Base-by-base conservation (phyloP, 2,888 invertebrate species). In the Halocaridina rubra region DNA sequence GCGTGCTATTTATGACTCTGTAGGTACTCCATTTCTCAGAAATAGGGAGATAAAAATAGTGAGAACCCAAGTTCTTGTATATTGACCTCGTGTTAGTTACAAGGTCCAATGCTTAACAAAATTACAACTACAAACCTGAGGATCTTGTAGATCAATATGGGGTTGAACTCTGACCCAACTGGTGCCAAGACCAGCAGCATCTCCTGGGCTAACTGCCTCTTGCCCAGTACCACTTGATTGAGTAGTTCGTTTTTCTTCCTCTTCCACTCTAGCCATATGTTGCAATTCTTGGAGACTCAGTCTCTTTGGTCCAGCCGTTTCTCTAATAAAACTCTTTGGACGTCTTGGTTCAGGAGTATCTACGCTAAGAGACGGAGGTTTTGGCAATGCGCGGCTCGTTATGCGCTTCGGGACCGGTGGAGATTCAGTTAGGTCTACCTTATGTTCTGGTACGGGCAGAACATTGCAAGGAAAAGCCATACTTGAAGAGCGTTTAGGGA, bases 141-240 rank as follows among this genome's bases (percentile, higher is more conserved):
- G 95, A 91, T 95, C 95, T 89, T 94, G 94, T 89, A 95, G 93
- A 91, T 95, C 95, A 87, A 95, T 94, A 89, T 95, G 94, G 88
- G 93, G 93, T 90, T 95, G 95, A 57, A 95, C 94, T 90, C 95
- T 95, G 86, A 95, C 94, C 95, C 95, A 95, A 57, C 95, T 95
- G 0, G 95, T 95, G 29, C 94, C 94, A 85, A 93, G 93, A 92
- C 89, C 90, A n/a, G 74, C 86, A 16, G 80, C 67, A 32, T 81
- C 85, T 19, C 82, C 82, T 13, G 86, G 86, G 74, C 86, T 86
- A 7, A 78, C 78, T 22, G 78, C 85, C 27, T 81, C 85, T 30
- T n/a, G 5, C 0, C 57, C 81, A 24, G 67, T 67, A 19, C 13
- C 27, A 24, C 29, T 67, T 22, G 74, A 22, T 24, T 30, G 16